Evolutionary conservation across 2,113 vertebrate species (phyloP).

Genomic region (Thymallus thymallus): DNA sequence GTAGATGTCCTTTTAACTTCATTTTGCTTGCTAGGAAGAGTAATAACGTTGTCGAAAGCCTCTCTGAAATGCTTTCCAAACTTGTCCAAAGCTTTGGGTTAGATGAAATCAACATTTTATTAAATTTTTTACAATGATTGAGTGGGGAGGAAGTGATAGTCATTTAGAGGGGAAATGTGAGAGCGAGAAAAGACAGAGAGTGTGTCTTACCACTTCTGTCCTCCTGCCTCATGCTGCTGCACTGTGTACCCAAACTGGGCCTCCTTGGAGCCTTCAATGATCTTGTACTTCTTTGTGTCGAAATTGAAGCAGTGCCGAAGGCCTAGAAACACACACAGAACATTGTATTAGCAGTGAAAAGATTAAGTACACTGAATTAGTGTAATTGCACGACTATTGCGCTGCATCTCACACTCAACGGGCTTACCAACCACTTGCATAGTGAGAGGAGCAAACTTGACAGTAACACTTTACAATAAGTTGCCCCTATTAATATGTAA

Average conservation of each 20-base stretch:
- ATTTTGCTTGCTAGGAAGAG: no score
- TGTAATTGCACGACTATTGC: not conserved
- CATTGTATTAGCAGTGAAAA: not conserved
- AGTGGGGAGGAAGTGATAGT: no score
- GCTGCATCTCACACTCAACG: not conserved
- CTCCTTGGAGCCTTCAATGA: slow-evolving; percentile 80
- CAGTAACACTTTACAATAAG: not conserved
- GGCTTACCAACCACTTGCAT: not conserved
- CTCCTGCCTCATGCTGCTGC: slow-evolving; percentile 85
- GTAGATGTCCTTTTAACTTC: no score
- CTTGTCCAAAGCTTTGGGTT: no score
- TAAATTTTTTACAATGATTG: no score
- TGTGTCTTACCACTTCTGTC: slow-evolving; percentile 83
- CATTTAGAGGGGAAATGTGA: not conserved
- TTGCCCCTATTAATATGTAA: no score
- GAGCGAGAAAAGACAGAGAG: not conserved
- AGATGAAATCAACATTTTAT: no score
- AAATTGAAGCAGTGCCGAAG: slow-evolving; percentile 82
- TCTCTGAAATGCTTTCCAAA: no score
- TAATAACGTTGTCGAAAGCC: no score
- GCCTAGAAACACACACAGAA: slow-evolving; percentile 69
- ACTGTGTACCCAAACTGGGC: slow-evolving; percentile 91
- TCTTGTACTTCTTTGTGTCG: slow-evolving; percentile 78
- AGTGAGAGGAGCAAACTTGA: not conserved
- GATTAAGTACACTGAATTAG: not conserved